A percentile compares a stretch with the other conserved stretches of the same genome.
phyloP scores from a whole-genome alignment of 2,888 invertebrate species.

The Ophion obscuratus region DNA sequence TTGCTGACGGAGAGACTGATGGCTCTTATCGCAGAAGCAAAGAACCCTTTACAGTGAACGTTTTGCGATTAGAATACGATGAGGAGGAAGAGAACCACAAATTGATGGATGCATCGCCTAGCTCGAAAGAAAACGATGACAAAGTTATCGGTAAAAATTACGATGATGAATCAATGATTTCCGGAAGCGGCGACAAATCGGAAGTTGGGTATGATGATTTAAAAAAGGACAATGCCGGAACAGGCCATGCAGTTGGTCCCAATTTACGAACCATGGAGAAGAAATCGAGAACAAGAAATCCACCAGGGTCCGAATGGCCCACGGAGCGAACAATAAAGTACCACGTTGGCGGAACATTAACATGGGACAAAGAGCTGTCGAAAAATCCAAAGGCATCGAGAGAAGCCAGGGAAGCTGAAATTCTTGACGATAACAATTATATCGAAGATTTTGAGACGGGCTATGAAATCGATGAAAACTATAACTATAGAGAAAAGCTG shows the following conservation, averaged over 20 bases:
- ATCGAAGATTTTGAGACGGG: conserved; percentile 36
- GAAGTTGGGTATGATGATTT: conserved; percentile 24
- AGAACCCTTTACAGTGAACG: conserved; percentile 70
- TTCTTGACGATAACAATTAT: conserved; percentile 31
- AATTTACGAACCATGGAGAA: conserved; percentile 12
- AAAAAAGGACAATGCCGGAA: conserved; percentile 10
- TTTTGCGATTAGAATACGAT: conserved; percentile 68
- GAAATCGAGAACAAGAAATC: conserved; percentile 47
- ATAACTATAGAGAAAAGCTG: conserved; percentile 22
- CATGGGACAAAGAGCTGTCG: conserved; percentile 71
- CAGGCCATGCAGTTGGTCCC: not conserved
- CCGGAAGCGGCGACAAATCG: not conserved
- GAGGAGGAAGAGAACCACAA: conserved; percentile 67
- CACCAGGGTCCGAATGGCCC: conserved; percentile 73
- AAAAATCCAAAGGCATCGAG: conserved; percentile 30
- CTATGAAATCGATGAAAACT: conserved; percentile 17
- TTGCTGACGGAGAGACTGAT: conserved; percentile 38
- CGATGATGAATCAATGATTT: not conserved
- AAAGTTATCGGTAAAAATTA: conserved; percentile 17
- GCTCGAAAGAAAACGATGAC: conserved; percentile 51
- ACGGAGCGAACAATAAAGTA: conserved; percentile 71
- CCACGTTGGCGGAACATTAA: conserved; percentile 73
- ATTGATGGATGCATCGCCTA: conserved; percentile 56
- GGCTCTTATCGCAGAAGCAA: conserved; percentile 28
- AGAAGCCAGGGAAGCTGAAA: conserved; percentile 16